Evolutionary conservation across 53 echinoderm and acorn worm genomes (phyloP).

Genomic region (Henricia sp.): DNA sequence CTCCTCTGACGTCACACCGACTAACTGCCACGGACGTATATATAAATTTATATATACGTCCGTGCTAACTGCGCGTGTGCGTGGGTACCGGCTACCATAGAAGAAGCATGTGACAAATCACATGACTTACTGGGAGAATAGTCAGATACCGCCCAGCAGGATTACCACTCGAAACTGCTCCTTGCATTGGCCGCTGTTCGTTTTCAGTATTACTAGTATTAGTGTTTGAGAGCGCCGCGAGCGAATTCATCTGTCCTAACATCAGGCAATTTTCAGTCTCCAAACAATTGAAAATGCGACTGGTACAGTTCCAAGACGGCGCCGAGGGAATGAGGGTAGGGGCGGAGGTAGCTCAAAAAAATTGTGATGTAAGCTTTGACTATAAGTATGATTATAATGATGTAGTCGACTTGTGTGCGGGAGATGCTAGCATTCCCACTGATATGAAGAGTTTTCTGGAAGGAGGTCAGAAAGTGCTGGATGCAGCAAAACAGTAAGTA

Average conservation of each 20-base stretch:
- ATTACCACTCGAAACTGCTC: no score
- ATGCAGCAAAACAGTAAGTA: constrained; percentile 73
- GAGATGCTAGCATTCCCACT: constrained; percentile 63
- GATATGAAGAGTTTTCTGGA: constrained; percentile 76
- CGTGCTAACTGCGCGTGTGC: no score
- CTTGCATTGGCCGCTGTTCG: not conserved
- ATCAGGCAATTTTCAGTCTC: constrained; percentile 2
- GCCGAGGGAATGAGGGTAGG: constrained; percentile 68
- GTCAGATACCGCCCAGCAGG: no score
- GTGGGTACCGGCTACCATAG: no score
- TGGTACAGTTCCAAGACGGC: constrained; percentile 78
- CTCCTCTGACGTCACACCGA: no score
- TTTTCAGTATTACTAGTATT: not conserved
- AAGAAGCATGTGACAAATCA: constrained; percentile 33
- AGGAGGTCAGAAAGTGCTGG: constrained; percentile 71
- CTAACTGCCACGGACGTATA: not conserved
- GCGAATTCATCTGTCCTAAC: not conserved
- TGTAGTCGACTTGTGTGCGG: constrained; percentile 77
- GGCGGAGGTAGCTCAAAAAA: constrained; percentile 74
- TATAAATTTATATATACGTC: no score
- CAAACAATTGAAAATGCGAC: constrained; percentile 68
- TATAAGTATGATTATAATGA: no score
- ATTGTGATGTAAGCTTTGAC: no score
- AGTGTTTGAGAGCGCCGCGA: not conserved
- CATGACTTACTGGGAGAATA: constrained; percentile 4